Evolutionary conservation across 2,888 invertebrate species (phyloP), one percentile per base, ranked within the genome.

Genomic region (Cremastobaeus sp.): DNA sequence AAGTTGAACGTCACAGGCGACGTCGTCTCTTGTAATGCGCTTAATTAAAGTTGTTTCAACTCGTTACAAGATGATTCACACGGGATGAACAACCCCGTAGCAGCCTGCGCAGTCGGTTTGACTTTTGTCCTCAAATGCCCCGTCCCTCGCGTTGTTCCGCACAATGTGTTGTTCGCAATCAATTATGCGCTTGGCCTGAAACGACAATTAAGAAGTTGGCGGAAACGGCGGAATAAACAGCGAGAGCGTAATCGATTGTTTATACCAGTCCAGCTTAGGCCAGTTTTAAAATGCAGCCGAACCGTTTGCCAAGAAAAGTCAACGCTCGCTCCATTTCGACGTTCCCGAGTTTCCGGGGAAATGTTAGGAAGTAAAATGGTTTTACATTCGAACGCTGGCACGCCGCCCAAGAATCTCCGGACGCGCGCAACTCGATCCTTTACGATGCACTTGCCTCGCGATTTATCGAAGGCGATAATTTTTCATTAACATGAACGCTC

Each of bases 21-120:
- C 64, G 50, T 64, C 64, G 55, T 48, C 25, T 71, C 59, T 80
- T 65, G 78, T 85, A 85, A 86, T 83, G 80, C 80, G 82, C 83
- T 86, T 84, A 85, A 87, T 87, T 87, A 84, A 85, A 86, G 83
- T 86, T 84, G 83, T 86, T 87, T 85, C 83, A 84, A 86, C 86
- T 87, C 82, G 86, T 86, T 87, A n/a, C n/a, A 86, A 86, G 84
- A 85, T 83, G 77, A 81, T 84, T 85, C 83, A 80, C 83, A 79
- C 83, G 85, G 82, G 83, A 84, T 84, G 83, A 74, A 72, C 72
- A 72, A 74, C 65, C 74, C 68, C 35, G 64, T 39, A 41, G 64
- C 25, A 35, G 35, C n/a, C 48, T 45, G 43, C 18, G 45, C 45
- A 60, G 54, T 32, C 39, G 43, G 45, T 9, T 45, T 39, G 57